Conservation (phyloP, 1,140 invertebrate species). For the Psix sp. region DNA sequence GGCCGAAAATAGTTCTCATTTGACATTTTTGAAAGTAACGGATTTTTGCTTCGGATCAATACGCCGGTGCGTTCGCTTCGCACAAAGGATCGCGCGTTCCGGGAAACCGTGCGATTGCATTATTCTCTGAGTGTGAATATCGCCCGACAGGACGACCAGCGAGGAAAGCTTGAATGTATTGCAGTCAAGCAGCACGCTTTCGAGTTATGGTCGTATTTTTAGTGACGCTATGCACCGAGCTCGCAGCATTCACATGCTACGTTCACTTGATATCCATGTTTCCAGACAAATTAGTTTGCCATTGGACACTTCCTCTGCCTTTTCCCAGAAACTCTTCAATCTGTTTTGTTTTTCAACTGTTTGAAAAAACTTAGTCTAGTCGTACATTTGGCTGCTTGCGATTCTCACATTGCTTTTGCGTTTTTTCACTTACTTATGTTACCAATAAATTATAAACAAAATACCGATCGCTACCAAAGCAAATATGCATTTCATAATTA, state of each 20-base stretch:
- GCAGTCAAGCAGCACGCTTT: no score
- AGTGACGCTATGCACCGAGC: conserved; percentile 19
- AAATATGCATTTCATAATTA: no score
- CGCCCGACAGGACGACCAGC: no score
- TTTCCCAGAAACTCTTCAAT: conserved; percentile 18
- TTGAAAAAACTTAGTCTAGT: no score
- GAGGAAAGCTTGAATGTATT: no score
- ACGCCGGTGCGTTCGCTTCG: not conserved
- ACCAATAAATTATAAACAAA: no score
- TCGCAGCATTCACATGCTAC: conserved; percentile 27
- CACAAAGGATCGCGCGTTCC: conserved; percentile 2
- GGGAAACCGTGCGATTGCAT: not conserved
- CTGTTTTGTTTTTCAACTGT: conserved; percentile 10
- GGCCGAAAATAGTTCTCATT: no score
- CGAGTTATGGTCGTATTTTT: conserved; percentile 18
- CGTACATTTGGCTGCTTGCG: no score
- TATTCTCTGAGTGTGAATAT: not conserved
- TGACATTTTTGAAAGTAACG: conserved; percentile 28
- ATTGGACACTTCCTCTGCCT: conserved; percentile 41
- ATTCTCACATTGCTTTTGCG: no score
- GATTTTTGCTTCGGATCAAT: conserved; percentile 40
- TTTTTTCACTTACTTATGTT: no score
- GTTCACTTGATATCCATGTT: conserved; percentile 42
- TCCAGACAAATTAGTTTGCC: conserved; percentile 42
- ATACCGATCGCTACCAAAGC: no score